These are phyloP conservation scores for Trogon surrucura DNA, from an alignment of 2,113 vertebrate species.

Conservation along the genomic window DNA sequence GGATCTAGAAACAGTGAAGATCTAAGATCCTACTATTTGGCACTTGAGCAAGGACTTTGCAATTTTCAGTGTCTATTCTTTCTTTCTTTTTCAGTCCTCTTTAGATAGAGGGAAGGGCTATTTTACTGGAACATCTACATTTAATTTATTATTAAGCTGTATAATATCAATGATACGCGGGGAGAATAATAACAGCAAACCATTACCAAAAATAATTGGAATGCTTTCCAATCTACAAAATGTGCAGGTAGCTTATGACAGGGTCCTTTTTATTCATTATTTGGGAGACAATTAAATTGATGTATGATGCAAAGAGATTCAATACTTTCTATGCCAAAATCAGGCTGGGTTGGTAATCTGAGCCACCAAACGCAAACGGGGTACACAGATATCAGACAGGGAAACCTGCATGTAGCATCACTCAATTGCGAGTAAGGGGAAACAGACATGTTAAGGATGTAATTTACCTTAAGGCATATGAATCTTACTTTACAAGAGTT, in stretches of 20 bases:
- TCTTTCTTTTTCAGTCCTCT: not conserved
- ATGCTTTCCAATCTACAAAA: not conserved
- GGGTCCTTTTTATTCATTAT: not conserved
- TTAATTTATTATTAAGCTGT: not conserved
- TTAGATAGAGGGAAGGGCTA: not conserved
- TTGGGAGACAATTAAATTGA: not conserved
- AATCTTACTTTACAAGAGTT: not conserved
- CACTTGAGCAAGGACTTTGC: not conserved
- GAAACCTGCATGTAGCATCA: not conserved
- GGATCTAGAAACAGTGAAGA: not conserved
- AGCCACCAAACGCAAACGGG: not conserved
- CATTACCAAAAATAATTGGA: not conserved
- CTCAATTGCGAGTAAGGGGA: rapidly evolving
- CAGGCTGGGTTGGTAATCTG: not conserved
- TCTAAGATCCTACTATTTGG: not conserved
- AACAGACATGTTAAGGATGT: not conserved
- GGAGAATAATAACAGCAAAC: not conserved
- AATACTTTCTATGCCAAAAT: not conserved
- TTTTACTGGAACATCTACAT: not conserved
- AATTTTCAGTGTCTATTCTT: not conserved
- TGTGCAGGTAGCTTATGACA: not conserved
- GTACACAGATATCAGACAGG: not conserved
- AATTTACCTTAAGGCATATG: not conserved
- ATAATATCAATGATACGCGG: not conserved
- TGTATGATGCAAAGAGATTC: not conserved